Evolutionary conservation across 2,888 invertebrate species (phyloP), one percentile per base, ranked within the genome.

Genomic region (Parascotia fuliginaria): DNA sequence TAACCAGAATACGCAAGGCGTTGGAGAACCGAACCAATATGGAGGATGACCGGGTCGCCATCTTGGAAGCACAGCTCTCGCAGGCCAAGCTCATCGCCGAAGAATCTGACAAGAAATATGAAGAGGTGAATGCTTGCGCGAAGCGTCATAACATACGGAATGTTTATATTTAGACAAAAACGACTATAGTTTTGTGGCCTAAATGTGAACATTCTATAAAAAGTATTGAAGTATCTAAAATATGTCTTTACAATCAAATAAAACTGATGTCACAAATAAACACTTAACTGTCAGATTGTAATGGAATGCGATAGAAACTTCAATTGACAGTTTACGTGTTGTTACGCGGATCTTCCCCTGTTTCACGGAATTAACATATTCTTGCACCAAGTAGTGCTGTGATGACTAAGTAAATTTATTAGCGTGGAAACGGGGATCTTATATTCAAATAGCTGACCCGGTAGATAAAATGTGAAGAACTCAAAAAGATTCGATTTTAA

Each of bases 101-200:
- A 94, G 99, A 99, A 94, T 98, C 99, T 75, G 99, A 99, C 94
- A 97, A 98, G 94, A 99, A 99, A 97, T 99, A 99, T 92, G 99
- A 99, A 95, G 99, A 99, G 99, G 99, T 99, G 92, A 94, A 88
- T 73, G 79, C 78, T 79, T 77, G 64, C 56, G 69, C 65, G 72
- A 70, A 63, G 65, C 73, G 65, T 70, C 71, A 59, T 57, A 49
- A 34, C 32, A 34, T 37, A 50, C 9, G 15, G 34, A 33, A 31
- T 22, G 27, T 27, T 39, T 45, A 49, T 29, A 49, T 12, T 22
- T 43, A 40, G 24, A n/a, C 14, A 3, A 16, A 16, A 12, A 1
- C n/a, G 9, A 16, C 38, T 9, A 24, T 24, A 24, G 7, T 24
- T 12, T 12, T 11, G 11, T 13, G 19, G 9, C 24, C 13, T 27